Evolutionary conservation across 53 echinoderm and acorn worm species (phyloP), one percentile per base, ranked within the genome.

Genomic region (Holothuria leucospilota): DNA sequence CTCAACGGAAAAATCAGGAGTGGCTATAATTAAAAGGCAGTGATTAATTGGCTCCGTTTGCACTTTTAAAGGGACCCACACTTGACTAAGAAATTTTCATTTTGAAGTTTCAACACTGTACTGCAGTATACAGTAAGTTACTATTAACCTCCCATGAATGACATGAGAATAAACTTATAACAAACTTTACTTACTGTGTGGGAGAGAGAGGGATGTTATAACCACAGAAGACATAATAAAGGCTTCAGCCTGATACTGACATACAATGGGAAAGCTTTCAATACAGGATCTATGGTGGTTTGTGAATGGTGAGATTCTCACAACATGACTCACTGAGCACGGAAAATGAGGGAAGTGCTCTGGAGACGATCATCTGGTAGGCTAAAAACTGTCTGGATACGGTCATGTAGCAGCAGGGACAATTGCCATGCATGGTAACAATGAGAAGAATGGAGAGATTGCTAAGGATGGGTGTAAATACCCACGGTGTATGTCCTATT

Each of bases 241-340:
- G 18, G 56, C 1, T 18, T 56, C 1, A 1, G 56, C 56, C 56
- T 18, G 15, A 18, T 16, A 56, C 16, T 56, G 56, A 16, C 16
- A 56, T 6, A 56, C 56, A 56, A 56, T 56, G 8, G 56, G 56
- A 56, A 56, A 56, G 56, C 56, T 56, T 52, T 56, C 56, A 56
- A 68, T 15, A 34, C 28, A 68, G 72, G 72, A 72, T 72, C 21
- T 46, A 72, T 72, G 72, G 72, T 39, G 72, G 72, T 46, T 41
- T 41, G 39, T 41, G 13, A 23, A 72, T 39, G 4, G 12, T 39
- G 23, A 46, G 38, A 39, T 72, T 72, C 72, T 39, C 72, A 72
- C 40, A 72, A 72, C 46, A 72, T 72, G 72, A 72, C 72, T 72
- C 34, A 72, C 72, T 72, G 72, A 46, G 72, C 39, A 72, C 20